Evolutionary conservation across 2,888 invertebrate species (phyloP).

Genomic region (Cantharis rustica): DNA sequence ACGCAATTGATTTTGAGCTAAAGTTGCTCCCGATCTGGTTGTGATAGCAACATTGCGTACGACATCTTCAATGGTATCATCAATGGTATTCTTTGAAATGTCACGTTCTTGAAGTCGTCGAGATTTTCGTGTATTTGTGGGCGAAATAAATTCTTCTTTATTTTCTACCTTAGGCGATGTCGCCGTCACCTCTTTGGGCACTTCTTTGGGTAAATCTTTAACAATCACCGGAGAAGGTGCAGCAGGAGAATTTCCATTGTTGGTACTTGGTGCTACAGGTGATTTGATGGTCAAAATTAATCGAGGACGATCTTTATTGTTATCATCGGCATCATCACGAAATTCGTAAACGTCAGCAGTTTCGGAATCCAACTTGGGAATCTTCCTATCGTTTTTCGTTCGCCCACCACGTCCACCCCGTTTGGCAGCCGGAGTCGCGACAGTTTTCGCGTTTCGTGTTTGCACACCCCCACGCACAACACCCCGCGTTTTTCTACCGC

Average conservation of each 20-base stretch:
- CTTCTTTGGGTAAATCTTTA: constrained; percentile 54
- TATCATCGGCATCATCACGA: constrained; percentile 85
- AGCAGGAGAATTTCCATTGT: constrained; percentile 29
- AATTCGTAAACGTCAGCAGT: constrained; percentile 87
- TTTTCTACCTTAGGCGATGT: constrained; percentile 22
- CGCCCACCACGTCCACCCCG: constrained; percentile 58
- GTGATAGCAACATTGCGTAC: constrained; percentile 67
- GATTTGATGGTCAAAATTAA: constrained; percentile 83
- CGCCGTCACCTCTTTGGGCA: constrained; percentile 22
- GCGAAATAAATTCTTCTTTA: constrained; percentile 66
- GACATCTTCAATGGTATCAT: constrained; percentile 90
- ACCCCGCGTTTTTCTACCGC: constrained; percentile 52
- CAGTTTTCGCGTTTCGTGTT: constrained; percentile 60
- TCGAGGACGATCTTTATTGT: constrained; percentile 68
- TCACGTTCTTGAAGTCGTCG: constrained; percentile 79
- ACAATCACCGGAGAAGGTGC: constrained; percentile 50
- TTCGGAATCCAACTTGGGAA: constrained; percentile 62
- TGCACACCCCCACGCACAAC: constrained; percentile 59
- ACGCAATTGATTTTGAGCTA: constrained; percentile 57
- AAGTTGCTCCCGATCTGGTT: constrained; percentile 51
- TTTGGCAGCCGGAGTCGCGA: constrained; percentile 29
- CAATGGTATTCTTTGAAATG: constrained; percentile 75
- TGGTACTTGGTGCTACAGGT: constrained; percentile 58
- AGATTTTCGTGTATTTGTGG: constrained; percentile 79
- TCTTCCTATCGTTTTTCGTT: constrained; percentile 61